These are phyloP conservation scores for Poeciliopsis gracilis DNA, from an alignment of 2,797 vertebrate genomes.

Conservation along the genomic window DNA sequence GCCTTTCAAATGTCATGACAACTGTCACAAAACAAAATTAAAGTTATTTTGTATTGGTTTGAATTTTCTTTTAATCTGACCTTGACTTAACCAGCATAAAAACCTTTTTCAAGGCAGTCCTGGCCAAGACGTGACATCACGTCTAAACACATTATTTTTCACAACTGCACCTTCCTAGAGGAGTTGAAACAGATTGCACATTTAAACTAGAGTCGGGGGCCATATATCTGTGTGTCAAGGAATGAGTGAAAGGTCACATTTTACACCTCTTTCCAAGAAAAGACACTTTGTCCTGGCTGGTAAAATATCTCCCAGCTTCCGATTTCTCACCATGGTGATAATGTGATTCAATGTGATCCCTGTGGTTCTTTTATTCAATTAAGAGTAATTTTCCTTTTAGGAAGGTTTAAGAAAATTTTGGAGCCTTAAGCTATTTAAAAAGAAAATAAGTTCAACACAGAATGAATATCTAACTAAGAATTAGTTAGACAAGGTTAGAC, in stretches of 20 bases:
- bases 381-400: conserved; percentile 10
- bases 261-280: conserved; percentile 44
- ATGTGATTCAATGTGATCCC: conserved; percentile 42
- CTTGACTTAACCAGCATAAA: too few species aligned
- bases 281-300: conserved; percentile 41
- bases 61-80: neutral
- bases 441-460: neutral
- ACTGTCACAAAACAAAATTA: conserved; percentile 2
- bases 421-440: neutral
- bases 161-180: conserved; percentile 7
- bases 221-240: conserved; percentile 37
- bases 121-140: neutral
- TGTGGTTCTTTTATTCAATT: conserved; percentile 13
- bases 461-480: neutral
- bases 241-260: conserved; percentile 43
- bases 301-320: conserved; percentile 30
- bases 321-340: conserved; percentile 59
- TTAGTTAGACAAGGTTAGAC: too few species aligned
- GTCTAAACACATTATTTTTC: neutral
- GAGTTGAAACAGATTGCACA: conserved; percentile 18
- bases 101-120: too few species aligned
- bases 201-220: conserved; percentile 29
- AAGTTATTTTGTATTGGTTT: neutral
- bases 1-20: conserved; percentile 27
- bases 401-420: neutral